phyloP scores from a whole-genome alignment of 2,113 vertebrate genomes.

The Australoheros scitulus region DNA sequence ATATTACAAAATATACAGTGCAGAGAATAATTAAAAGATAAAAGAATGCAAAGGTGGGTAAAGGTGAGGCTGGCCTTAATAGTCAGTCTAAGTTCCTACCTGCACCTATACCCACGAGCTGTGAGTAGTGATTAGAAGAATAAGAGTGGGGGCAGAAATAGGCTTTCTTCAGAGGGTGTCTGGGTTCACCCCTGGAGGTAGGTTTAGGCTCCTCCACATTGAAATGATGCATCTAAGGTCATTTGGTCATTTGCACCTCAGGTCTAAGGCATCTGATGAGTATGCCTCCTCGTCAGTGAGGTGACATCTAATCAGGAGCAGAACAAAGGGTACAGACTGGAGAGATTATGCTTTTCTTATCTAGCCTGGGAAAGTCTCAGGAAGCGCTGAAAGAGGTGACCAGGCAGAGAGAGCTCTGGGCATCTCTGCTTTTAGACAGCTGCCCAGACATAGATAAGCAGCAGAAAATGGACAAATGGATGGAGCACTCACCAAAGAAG shows the following conservation, averaged over 20 bases:
- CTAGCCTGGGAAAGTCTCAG: neutral
- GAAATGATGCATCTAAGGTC: neutral
- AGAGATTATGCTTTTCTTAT: neutral
- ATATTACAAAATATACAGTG: too few species aligned
- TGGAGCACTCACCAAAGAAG: neutral
- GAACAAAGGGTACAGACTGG: too few species aligned
- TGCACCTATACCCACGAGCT: too few species aligned
- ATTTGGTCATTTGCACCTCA: neutral
- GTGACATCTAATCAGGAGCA: neutral
- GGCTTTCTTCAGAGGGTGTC: too few species aligned
- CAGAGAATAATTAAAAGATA: too few species aligned
- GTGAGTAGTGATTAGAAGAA: too few species aligned
- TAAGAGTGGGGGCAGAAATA: too few species aligned
- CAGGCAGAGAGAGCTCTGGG: neutral
- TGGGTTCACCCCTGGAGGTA: too few species aligned
- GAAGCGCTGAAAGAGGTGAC: neutral
- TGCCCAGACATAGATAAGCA: neutral
- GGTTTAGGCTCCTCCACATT: too few species aligned
- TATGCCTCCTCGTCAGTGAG: neutral
- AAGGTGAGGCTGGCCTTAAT: too few species aligned
- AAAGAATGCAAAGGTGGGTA: too few species aligned
- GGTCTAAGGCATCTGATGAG: fast-evolving
- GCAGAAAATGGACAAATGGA: neutral
- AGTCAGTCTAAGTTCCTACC: too few species aligned
- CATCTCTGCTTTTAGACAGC: neutral